These are phyloP conservation scores for Drosophila prostipennis DNA, from an alignment of 2,888 invertebrate genomes.

Conservation along the genomic window DNA sequence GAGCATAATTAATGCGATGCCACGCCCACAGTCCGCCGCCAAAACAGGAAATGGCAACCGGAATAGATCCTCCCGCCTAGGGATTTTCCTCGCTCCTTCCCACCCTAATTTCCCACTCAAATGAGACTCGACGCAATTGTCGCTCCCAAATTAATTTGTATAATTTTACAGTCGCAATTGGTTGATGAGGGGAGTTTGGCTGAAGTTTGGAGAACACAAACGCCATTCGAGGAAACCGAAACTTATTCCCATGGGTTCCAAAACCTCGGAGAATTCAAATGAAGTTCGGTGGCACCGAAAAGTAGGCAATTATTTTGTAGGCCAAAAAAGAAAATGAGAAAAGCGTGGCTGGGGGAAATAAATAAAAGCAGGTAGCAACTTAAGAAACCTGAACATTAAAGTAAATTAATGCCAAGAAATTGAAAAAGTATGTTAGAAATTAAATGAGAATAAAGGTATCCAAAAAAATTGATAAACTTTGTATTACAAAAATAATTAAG, in stretches of 20 bases:
- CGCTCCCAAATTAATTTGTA: slow-evolving; percentile 79
- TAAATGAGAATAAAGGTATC: neutral
- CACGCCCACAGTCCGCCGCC: slow-evolving; percentile 41
- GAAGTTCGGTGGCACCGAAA: slow-evolving; percentile 43
- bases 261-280: slow-evolving; percentile 25
- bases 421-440: neutral
- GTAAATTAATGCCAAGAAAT: neutral
- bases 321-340: slow-evolving; percentile 23
- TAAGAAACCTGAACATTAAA: neutral
- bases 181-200: neutral
- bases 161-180: slow-evolving; percentile 54
- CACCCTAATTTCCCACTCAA: slow-evolving; percentile 8
- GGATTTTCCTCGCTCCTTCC: neutral
- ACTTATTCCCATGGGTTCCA: slow-evolving; percentile 33
- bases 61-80: slow-evolving; percentile 36
- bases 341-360: neutral
- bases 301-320: slow-evolving; percentile 70
- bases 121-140: slow-evolving; percentile 64
- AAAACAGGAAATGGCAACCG: slow-evolving; percentile 32
- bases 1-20: slow-evolving; percentile 77
- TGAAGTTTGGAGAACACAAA: neutral
- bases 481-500: no score
- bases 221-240: slow-evolving; percentile 1
- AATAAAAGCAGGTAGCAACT: neutral
- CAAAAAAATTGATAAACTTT: no score